Conservation (phyloP, 2,888 invertebrate genomes). For the Caenorhabditis doughertyi region DNA sequence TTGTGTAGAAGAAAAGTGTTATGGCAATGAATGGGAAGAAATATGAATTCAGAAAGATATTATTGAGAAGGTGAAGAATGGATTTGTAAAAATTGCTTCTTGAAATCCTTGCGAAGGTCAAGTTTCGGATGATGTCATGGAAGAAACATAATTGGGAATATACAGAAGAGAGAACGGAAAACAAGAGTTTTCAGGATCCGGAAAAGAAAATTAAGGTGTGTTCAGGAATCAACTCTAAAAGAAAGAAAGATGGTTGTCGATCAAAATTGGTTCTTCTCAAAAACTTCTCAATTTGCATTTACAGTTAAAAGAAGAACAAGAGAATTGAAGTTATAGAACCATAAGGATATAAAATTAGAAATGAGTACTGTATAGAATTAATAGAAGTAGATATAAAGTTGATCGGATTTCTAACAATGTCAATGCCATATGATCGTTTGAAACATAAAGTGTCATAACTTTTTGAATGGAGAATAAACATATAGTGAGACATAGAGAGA, state of each 20-base stretch:
- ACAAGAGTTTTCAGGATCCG: not conserved
- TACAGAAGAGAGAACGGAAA: not conserved
- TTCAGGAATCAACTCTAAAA: no score
- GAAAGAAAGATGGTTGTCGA: no score
- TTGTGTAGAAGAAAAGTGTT: conserved; percentile 3
- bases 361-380: not conserved
- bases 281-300: no score
- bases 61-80: not conserved
- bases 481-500: conserved; percentile 7
- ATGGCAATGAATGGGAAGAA: not conserved
- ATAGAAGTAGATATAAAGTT: not conserved
- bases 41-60: not conserved
- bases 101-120: not conserved
- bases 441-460: conserved; percentile 15
- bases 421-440: not conserved
- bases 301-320: no score
- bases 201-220: not conserved
- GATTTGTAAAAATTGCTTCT: no score
- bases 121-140: not conserved
- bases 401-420: not conserved
- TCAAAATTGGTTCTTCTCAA: no score
- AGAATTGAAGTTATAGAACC: no score
- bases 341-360: no score
- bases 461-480: conserved; percentile 9
- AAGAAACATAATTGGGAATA: not conserved